Conservation (phyloP, 2,113 vertebrate species). For the Callipepla californica region DNA sequence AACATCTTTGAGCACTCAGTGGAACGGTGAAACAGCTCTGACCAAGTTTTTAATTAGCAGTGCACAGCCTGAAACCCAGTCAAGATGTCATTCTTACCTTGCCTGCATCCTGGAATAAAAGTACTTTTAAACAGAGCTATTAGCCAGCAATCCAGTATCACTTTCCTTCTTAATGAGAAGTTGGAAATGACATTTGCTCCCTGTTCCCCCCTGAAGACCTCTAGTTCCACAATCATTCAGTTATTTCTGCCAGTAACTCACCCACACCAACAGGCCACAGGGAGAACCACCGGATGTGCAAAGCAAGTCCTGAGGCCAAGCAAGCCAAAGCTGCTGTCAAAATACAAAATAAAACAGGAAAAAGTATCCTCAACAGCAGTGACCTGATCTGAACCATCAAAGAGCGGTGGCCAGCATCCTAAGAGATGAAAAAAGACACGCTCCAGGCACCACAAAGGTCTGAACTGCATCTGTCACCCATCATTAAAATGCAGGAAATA, state of each 20-base stretch:
- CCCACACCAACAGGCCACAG: background rate
- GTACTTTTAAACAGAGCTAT: background rate
- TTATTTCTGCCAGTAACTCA: background rate
- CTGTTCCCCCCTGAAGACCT: background rate
- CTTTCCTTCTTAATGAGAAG: background rate
- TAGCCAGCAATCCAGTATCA: background rate
- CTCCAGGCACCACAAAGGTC: background rate
- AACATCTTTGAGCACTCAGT: background rate
- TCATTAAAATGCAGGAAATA: constrained; percentile 25
- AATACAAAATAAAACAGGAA: background rate
- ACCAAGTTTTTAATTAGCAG: background rate
- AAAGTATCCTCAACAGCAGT: background rate
- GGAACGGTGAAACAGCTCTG: background rate
- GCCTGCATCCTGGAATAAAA: background rate
- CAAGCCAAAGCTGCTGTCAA: background rate
- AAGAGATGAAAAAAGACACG: background rate
- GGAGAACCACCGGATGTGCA: background rate
- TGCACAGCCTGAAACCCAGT: background rate
- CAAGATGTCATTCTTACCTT: background rate
- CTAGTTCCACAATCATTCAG: background rate
- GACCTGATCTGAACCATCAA: background rate
- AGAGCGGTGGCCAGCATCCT: background rate
- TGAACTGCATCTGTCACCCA: constrained; percentile 6
- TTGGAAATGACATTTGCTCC: background rate
- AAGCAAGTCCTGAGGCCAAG: background rate